These are phyloP conservation scores for Caenorhabditis remanei DNA, from an alignment of 1,140 invertebrate genomes.

Conservation along the genomic window DNA sequence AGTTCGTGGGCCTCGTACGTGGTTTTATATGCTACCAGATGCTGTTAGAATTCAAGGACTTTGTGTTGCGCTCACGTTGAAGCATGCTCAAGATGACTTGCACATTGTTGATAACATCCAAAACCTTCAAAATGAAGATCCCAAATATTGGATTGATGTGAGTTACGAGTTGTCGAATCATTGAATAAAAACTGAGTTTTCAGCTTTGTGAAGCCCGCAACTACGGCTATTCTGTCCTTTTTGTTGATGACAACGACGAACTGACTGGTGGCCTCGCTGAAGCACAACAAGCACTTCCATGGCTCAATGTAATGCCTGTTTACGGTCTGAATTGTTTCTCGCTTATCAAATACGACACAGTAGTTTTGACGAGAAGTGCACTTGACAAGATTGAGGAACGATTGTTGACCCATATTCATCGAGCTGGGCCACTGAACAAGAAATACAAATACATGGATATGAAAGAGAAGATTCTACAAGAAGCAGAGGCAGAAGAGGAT, in stretches of 20 bases:
- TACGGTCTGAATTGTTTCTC: slow-evolving; percentile 87
- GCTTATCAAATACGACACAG: slow-evolving; percentile 95
- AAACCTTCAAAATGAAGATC: slow-evolving; percentile 37
- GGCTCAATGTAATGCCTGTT: slow-evolving; percentile 93
- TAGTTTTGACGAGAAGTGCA: slow-evolving; percentile 89
- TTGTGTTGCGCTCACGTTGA: slow-evolving; percentile 87
- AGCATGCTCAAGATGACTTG: slow-evolving; percentile 93
- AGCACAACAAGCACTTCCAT: slow-evolving; percentile 80
- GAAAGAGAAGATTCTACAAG: slow-evolving; percentile 73
- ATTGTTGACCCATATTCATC: slow-evolving; percentile 86
- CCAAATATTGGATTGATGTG: slow-evolving; percentile 43
- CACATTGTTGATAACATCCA: slow-evolving; percentile 86
- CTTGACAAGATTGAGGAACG: slow-evolving; percentile 88
- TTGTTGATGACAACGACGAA: slow-evolving; percentile 87
- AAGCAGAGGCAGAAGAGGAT: slow-evolving; percentile 73
- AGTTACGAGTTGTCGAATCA: neutral
- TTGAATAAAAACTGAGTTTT: neutral
- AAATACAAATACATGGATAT: slow-evolving; percentile 72
- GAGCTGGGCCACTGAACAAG: slow-evolving; percentile 80
- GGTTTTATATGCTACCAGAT: slow-evolving; percentile 93
- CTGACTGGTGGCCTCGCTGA: neutral
- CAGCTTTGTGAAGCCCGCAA: slow-evolving; percentile 82
- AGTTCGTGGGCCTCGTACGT: slow-evolving; percentile 87
- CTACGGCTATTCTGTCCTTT: slow-evolving; percentile 95
- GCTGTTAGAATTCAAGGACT: slow-evolving; percentile 84